Conservation (phyloP, 2,888 invertebrate species). For the Dynastes tityus region DNA sequence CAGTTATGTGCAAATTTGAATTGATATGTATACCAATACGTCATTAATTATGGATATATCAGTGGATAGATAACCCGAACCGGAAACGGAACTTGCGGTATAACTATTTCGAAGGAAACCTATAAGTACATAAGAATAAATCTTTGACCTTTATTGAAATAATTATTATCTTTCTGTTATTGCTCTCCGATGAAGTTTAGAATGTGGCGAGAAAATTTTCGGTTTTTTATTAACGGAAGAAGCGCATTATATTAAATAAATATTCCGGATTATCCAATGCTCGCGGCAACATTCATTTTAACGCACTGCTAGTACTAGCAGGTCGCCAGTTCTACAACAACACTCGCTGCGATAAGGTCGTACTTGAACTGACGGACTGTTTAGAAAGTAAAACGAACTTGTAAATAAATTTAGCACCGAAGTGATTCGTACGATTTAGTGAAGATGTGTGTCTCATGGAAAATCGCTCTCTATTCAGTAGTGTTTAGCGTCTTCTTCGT, state of each 20-base stretch:
- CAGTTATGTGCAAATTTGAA: too few species aligned
- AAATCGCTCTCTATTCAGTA: background rate
- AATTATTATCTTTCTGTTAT: background rate
- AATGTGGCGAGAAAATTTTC: too few species aligned
- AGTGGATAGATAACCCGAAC: background rate
- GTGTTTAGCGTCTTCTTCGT: conserved; percentile 19
- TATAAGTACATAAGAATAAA: background rate
- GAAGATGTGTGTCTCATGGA: conserved; percentile 13
- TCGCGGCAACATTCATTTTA: conserved; percentile 17
- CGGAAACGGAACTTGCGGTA: conserved; percentile 35
- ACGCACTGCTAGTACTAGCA: background rate
- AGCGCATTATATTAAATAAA: background rate
- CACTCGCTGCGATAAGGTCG: conserved; percentile 28
- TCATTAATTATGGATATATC: too few species aligned
- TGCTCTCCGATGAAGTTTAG: background rate
- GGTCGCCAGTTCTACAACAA: conserved; percentile 18
- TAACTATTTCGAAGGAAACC: background rate
- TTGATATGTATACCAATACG: too few species aligned
- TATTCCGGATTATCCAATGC: conserved; percentile 29
- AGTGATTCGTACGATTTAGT: background rate
- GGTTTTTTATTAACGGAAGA: background rate
- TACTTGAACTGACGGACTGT: conserved; percentile 10
- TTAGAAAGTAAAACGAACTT: conserved; percentile 23
- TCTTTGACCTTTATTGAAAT: background rate
- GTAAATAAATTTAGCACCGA: background rate